These are phyloP conservation scores for Typhlomys cinereus DNA, from an alignment of 2,113 vertebrate genomes.

Conservation along the genomic window DNA sequence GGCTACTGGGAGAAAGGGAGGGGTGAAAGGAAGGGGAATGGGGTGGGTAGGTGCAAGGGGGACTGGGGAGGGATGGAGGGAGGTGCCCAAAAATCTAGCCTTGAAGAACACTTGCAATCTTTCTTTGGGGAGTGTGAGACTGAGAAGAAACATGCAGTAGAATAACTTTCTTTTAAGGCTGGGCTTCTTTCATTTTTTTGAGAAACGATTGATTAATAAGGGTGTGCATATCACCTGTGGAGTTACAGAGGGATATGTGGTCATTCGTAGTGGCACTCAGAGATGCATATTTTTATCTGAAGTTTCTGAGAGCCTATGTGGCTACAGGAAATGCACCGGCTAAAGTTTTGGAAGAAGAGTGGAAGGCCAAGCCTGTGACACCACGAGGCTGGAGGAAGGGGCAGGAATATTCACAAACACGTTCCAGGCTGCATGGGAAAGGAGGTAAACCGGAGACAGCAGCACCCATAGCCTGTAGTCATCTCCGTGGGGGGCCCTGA, in stretches of 20 bases:
- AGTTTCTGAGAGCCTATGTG: background rate
- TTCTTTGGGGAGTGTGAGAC: background rate
- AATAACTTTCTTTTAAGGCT: background rate
- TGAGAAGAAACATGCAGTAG: background rate
- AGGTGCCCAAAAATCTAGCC: too few species aligned
- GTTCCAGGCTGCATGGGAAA: background rate
- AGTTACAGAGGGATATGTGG: background rate
- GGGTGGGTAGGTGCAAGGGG: too few species aligned
- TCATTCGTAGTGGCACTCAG: background rate
- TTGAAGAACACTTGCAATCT: too few species aligned
- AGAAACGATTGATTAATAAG: background rate
- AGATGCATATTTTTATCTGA: background rate
- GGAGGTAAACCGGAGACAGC: background rate
- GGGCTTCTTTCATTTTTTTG: background rate
- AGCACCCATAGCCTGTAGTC: background rate
- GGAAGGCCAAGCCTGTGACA: background rate
- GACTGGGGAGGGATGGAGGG: background rate
- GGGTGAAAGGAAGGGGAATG: background rate
- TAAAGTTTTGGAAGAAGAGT: too few species aligned
- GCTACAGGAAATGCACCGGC: background rate
- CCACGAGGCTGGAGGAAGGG: background rate
- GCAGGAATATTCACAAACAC: background rate
- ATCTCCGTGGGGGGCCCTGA: background rate
- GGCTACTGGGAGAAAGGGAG: too few species aligned
- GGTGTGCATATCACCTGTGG: background rate